These are phyloP conservation scores for Catagonus wagneri DNA, from an alignment of 2,113 vertebrate species.

Conservation along the genomic window DNA sequence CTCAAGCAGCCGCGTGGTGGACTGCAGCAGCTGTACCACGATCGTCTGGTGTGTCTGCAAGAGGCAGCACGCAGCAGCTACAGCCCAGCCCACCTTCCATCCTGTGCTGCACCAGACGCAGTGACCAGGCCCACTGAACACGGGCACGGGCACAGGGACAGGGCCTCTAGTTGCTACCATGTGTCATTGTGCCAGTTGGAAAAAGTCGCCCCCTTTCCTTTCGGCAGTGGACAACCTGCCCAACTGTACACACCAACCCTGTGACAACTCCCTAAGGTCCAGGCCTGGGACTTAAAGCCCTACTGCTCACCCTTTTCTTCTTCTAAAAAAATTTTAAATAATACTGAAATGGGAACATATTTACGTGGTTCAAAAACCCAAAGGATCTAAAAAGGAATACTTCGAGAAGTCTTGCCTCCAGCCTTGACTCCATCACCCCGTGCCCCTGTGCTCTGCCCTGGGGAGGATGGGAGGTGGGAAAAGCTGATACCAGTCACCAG, in stretches of 20 bases:
- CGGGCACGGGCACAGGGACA: rapidly evolving
- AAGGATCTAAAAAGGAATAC: neutral
- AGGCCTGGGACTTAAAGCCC: neutral
- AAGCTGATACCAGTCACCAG: neutral
- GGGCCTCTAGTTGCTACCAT: neutral
- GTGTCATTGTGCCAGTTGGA: neutral
- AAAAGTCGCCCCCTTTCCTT: neutral
- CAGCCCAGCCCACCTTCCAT: neutral
- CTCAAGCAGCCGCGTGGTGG: conserved; percentile 94
- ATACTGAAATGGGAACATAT: neutral
- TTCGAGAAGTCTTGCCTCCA: neutral
- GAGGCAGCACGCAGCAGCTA: rapidly evolving
- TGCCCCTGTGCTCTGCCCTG: neutral
- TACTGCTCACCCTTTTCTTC: neutral
- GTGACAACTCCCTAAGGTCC: neutral
- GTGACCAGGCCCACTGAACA: neutral
- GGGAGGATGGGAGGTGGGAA: neutral
- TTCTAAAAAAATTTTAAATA: neutral
- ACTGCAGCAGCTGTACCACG: conserved; percentile 95
- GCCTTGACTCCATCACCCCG: neutral
- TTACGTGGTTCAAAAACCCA: neutral
- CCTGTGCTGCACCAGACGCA: neutral
- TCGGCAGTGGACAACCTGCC: neutral
- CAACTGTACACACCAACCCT: neutral
- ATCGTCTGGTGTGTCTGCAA: conserved; percentile 96